These are phyloP conservation scores for Drosophila multiciliata DNA, from an alignment of 2,888 invertebrate genomes.

Conservation along the genomic window DNA sequence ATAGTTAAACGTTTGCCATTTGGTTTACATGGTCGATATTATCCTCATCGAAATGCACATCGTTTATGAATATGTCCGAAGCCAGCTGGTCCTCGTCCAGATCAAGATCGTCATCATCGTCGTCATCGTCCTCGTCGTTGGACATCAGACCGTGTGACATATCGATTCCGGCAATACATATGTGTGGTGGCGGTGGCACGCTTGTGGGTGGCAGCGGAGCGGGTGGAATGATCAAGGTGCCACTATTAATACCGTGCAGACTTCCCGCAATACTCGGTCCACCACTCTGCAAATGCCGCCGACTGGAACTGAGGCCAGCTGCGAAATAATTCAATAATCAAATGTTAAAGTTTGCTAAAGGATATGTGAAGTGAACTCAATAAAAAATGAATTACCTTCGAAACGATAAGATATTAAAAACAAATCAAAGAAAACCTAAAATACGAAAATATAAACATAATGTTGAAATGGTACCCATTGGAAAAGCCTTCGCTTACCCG, in stretches of 20 bases:
- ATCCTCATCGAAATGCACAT: slow-evolving; percentile 82
- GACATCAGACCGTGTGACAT: slow-evolving; percentile 81
- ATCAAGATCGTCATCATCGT: slow-evolving; percentile 81
- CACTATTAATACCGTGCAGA: slow-evolving; percentile 84
- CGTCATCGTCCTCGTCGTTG: slow-evolving; percentile 77
- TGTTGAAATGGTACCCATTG: neutral
- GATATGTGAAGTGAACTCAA: neutral
- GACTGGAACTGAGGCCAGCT: slow-evolving; percentile 85
- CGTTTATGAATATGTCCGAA: slow-evolving; percentile 83
- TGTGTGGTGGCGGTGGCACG: slow-evolving; percentile 85
- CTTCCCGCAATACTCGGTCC: slow-evolving; percentile 85
- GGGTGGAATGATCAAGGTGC: slow-evolving; percentile 84
- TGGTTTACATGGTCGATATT: slow-evolving; percentile 83
- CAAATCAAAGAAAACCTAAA: slow-evolving; percentile 70
- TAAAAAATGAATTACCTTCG: slow-evolving; percentile 40
- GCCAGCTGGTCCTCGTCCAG: slow-evolving; percentile 81
- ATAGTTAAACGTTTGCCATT: slow-evolving; percentile 84
- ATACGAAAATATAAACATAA: slow-evolving; percentile 23
- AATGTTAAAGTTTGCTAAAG: neutral
- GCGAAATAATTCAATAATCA: neutral
- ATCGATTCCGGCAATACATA: slow-evolving; percentile 83
- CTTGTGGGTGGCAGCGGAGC: slow-evolving; percentile 85
- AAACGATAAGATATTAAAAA: slow-evolving; percentile 36
- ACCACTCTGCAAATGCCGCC: slow-evolving; percentile 84
- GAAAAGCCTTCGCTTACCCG: slow-evolving; percentile 75